Conservation (phyloP, 2,888 invertebrate genomes). For the Pachymerium ferrugineum region DNA sequence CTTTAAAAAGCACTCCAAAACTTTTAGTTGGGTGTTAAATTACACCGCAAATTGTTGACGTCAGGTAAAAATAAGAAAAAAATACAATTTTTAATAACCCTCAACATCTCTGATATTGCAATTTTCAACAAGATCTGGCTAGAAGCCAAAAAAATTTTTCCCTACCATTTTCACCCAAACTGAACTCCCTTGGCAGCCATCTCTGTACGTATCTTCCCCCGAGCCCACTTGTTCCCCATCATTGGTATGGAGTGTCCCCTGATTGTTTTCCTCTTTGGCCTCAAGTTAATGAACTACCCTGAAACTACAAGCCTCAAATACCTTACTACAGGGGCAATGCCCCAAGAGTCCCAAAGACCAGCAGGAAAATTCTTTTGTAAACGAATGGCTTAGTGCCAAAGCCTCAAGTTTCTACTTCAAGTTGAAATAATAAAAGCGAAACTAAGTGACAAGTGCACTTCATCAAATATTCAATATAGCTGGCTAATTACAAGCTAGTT, state of each 20-base stretch:
- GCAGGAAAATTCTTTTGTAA: background rate
- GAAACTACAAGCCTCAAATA: background rate
- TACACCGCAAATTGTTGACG: too few species aligned
- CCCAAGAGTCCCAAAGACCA: background rate
- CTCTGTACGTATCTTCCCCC: background rate
- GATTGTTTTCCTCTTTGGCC: conserved; percentile 4
- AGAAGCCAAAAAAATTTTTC: too few species aligned
- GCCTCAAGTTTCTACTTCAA: background rate
- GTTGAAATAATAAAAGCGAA: background rate
- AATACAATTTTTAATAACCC: too few species aligned
- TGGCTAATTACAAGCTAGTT: too few species aligned
- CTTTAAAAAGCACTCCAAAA: too few species aligned
- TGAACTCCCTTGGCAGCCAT: background rate
- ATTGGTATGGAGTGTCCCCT: background rate
- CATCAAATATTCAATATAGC: too few species aligned
- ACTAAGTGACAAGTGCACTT: background rate
- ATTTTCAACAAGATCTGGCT: too few species aligned
- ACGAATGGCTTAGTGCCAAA: background rate
- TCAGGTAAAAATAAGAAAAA: too few species aligned
- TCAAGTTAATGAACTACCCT: background rate
- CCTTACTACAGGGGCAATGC: background rate
- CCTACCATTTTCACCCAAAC: background rate
- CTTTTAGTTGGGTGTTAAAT: too few species aligned
- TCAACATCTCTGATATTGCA: too few species aligned
- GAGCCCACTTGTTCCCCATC: background rate